Evolutionary conservation across 2,888 invertebrate genomes (phyloP).

Genomic region (Branchellion lobata): DNA sequence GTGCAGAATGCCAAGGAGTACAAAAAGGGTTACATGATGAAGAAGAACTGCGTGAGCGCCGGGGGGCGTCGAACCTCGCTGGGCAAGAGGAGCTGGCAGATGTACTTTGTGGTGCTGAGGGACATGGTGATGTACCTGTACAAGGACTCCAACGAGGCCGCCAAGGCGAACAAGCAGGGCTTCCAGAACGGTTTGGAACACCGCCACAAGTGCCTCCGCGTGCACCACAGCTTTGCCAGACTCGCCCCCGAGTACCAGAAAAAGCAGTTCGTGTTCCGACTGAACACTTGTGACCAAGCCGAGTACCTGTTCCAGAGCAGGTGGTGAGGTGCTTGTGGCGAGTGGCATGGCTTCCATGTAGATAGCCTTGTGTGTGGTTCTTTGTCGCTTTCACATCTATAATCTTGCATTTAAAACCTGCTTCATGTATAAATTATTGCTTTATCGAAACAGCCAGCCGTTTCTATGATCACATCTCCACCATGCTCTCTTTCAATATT

Average conservation of each 20-base stretch:
- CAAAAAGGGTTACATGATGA: conserved; percentile 36
- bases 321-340: background rate
- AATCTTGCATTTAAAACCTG: no score
- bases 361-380: background rate
- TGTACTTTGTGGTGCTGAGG: conserved; percentile 34
- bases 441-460: no score
- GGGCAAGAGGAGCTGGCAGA: conserved; percentile 38
- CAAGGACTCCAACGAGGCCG: conserved; percentile 57
- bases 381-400: no score
- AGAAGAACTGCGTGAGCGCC: conserved; percentile 17
- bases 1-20: conserved; percentile 77
- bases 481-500: no score
- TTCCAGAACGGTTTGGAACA: background rate
- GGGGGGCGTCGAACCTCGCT: conserved; percentile 21
- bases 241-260: conserved; percentile 23
- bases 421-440: no score
- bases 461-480: no score
- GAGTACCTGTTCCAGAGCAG: conserved; percentile 42
- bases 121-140: conserved; percentile 37
- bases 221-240: conserved; percentile 32
- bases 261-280: conserved; percentile 32
- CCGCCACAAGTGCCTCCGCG: conserved; percentile 7
- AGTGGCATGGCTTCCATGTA: background rate
- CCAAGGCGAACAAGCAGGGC: background rate
- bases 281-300: conserved; percentile 16